phyloP scores from a whole-genome alignment of 1,140 invertebrate genomes.

The Papilio aristodemus region DNA sequence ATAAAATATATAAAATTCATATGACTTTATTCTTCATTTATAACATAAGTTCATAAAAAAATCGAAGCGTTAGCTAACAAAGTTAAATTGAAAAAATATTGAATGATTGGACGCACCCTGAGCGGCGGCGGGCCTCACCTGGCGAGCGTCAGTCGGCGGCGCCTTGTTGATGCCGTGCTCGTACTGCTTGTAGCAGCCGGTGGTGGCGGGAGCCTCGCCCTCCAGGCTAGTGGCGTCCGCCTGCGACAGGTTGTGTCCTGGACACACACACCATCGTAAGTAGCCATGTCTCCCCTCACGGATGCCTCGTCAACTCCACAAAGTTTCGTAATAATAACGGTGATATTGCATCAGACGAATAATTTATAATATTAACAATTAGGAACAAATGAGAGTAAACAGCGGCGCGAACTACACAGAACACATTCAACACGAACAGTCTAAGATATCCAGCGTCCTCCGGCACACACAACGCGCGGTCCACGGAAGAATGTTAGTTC shows the following conservation, averaged over 20 bases:
- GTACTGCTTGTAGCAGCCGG: constrained; percentile 92
- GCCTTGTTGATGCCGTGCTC: constrained; percentile 87
- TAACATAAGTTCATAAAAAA: not conserved
- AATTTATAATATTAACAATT: constrained; percentile 56
- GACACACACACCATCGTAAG: constrained; percentile 78
- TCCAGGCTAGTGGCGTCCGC: constrained; percentile 92
- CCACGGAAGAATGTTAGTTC: constrained; percentile 72
- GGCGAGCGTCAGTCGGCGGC: constrained; percentile 82
- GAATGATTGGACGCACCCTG: constrained; percentile 42
- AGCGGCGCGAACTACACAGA: constrained; percentile 74
- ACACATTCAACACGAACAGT: constrained; percentile 76
- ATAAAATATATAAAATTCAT: constrained; percentile 9
- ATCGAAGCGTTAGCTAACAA: not conserved
- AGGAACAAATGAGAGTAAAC: constrained; percentile 59
- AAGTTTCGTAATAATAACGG: constrained; percentile 14
- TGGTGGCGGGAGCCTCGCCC: constrained; percentile 87
- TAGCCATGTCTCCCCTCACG: constrained; percentile 60
- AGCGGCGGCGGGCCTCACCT: constrained; percentile 73
- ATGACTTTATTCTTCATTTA: constrained; percentile 1
- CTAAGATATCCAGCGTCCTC: constrained; percentile 74
- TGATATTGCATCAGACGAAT: constrained; percentile 47
- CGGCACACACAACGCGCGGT: constrained; percentile 75
- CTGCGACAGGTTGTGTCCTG: constrained; percentile 95
- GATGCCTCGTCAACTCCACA: constrained; percentile 36
- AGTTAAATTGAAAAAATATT: constrained; percentile 7